Percentiles rank a stretch among this genome's conserved stretches.
Evolutionary conservation across 2,113 vertebrate genomes (phyloP).

Genomic region (Kobus ellipsiprymnus): DNA sequence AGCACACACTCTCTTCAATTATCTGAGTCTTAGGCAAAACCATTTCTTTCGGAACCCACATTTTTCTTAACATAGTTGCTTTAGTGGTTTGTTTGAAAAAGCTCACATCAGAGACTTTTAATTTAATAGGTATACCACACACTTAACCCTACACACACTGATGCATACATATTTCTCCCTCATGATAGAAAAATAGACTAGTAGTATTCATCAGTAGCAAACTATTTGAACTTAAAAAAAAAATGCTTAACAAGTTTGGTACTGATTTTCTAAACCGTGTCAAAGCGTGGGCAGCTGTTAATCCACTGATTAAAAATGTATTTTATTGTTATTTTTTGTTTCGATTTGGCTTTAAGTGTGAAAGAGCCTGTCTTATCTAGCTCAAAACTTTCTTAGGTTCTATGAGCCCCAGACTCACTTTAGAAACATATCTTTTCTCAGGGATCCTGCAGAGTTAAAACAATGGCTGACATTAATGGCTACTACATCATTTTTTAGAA

Average conservation of each 20-base stretch:
- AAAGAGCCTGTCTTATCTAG: not conserved
- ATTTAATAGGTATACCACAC: not conserved
- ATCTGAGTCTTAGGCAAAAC: not conserved
- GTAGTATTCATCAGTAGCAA: not conserved
- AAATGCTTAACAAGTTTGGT: not conserved
- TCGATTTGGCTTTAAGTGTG: not conserved
- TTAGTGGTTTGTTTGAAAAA: constrained; percentile 1
- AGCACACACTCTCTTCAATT: not conserved
- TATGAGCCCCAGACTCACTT: not conserved
- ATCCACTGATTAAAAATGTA: not conserved
- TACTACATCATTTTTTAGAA: not conserved
- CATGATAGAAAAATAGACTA: not conserved
- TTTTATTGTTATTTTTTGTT: not conserved
- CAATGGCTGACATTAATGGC: not conserved
- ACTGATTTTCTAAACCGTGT: not conserved
- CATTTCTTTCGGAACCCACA: not conserved
- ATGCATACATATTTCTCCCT: not conserved
- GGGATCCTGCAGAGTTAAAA: not conserved
- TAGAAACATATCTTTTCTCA: not conserved
- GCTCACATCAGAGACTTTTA: not conserved
- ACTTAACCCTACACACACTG: not conserved
- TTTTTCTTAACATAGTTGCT: not conserved
- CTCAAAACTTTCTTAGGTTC: not conserved
- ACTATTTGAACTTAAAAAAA: not conserved
- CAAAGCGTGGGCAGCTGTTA: not conserved